Percentiles rank a stretch among this genome's conserved stretches.
Conservation (phyloP, 2,888 invertebrate species). For the Zeuzera pyrina region DNA sequence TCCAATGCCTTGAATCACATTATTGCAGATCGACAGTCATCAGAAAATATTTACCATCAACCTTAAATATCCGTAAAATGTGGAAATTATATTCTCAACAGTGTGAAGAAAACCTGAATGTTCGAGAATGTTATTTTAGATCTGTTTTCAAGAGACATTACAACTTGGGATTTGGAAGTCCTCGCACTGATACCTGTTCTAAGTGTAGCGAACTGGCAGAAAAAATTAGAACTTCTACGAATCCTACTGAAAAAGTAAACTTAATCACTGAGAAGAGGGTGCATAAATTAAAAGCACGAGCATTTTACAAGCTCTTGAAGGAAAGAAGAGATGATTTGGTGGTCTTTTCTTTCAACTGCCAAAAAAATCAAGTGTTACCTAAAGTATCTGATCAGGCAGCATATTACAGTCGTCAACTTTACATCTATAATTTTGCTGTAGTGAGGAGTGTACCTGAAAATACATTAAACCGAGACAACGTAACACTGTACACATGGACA, state of each 20-base stretch:
- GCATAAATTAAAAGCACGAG: no score
- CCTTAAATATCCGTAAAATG: no score
- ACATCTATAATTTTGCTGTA: constrained; percentile 20
- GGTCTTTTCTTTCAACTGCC: neutral
- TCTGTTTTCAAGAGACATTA: neutral
- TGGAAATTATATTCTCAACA: no score
- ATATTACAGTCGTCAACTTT: no score
- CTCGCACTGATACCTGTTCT: no score
- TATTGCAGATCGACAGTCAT: neutral
- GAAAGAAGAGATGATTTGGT: no score
- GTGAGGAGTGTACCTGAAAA: constrained; percentile 16
- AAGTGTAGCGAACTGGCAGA: neutral
- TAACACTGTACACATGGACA: constrained; percentile 18
- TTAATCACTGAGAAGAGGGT: no score
- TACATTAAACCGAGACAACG: constrained; percentile 14
- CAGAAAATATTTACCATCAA: no score
- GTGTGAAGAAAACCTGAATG: no score
- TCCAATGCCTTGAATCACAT: neutral
- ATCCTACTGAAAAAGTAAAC: neutral
- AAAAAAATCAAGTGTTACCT: neutral
- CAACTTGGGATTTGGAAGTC: neutral
- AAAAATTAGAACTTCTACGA: neutral
- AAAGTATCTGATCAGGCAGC: no score
- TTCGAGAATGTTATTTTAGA: no score
- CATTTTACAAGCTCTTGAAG: no score